These are phyloP conservation scores for Willisornis vidua DNA, from an alignment of 2,113 vertebrate species.

Conservation along the genomic window DNA sequence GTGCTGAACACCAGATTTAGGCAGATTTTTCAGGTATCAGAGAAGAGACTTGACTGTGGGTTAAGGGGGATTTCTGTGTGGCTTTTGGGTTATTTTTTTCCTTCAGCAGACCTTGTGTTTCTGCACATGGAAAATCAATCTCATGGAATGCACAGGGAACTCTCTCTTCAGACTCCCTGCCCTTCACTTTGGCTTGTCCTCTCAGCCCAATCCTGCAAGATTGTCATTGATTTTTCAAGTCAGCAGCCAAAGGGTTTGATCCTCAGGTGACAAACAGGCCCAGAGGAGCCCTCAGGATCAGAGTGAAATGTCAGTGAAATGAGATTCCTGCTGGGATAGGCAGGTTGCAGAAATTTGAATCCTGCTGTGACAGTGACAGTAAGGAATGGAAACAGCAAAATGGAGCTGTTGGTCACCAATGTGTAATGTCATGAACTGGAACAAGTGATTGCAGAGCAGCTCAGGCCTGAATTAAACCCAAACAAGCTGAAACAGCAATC, in stretches of 20 bases:
- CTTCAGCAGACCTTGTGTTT: slow-evolving; percentile 8
- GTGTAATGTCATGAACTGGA: slow-evolving; percentile 18
- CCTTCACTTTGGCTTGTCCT: slow-evolving; percentile 52
- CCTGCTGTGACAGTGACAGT: slow-evolving; percentile 13
- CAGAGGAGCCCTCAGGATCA: slow-evolving; percentile 26
- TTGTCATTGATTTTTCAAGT: slow-evolving; percentile 64
- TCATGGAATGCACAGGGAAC: not conserved
- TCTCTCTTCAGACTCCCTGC: not conserved
- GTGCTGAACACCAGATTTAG: not conserved
- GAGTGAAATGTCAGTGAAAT: slow-evolving; percentile 45
- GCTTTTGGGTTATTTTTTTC: not conserved
- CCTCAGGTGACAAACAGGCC: slow-evolving; percentile 37
- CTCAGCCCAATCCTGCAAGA: slow-evolving; percentile 31
- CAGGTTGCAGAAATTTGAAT: slow-evolving; percentile 48
- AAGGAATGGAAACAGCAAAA: slow-evolving; percentile 62
- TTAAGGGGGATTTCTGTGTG: not conserved
- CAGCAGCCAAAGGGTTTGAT: slow-evolving; percentile 42
- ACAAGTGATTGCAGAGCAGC: not conserved
- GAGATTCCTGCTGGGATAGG: slow-evolving; percentile 19
- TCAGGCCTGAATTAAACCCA: slow-evolving; percentile 28
- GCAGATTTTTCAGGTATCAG: not conserved
- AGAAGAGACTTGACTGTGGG: not conserved
- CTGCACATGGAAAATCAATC: slow-evolving; percentile 2
- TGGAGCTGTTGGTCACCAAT: slow-evolving; percentile 35
- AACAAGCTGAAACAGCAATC: not conserved